Evolutionary conservation across 2,113 vertebrate species (phyloP), one percentile per base, ranked within the genome.

Genomic region (Gulo gulo): DNA sequence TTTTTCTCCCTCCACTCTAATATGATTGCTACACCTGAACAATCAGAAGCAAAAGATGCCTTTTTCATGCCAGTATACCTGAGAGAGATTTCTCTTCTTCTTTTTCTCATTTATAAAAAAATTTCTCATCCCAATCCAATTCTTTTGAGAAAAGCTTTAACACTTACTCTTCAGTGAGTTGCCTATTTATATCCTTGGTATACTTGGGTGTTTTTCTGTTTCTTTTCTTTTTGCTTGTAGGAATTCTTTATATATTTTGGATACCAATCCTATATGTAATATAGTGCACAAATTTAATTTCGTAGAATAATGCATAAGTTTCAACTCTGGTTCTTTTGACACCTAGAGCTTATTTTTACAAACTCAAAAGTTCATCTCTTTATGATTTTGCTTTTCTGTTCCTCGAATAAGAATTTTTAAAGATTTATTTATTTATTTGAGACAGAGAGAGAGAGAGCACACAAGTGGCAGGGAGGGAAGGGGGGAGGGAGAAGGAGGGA

Each of bases 71-170:
- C 59, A 84, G 23, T 79, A n/a, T 47, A 79, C 9, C 95, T 92
- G 52, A 96, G 80, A 97, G 94, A 45, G 93, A 98, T 94, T 88
- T 61, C 82, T 67, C 69, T 96, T 97, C 91, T 88, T 97, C 97
- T 69, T 85, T 96, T 97, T 93, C 63, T 81, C 79, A 55, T 50
- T 91, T 71, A 79, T 78, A 15, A 96, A 21, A 9, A 42, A 21
- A 96, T 86, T 59, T 91, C 91, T 92, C 57, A 29, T 12, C 10
- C 36, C 45, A 80, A 85, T 39, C 80, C 65, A 92, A 88, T 0
- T 69, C 50, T 59, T 63, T 87, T 81, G 2, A 71, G 45, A 94
- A 0, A 8, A 15, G 63, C 42, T 55, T 80, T 82, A 55, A 82
- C 57, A 57, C 4, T 31, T 86, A 61, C 34, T 71, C 9, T 74